A percentile compares a stretch with the other conserved stretches of the same genome.
These are phyloP conservation scores for Byasa hedistus DNA, from an alignment of 2,888 invertebrate genomes.

Conservation along the genomic window DNA sequence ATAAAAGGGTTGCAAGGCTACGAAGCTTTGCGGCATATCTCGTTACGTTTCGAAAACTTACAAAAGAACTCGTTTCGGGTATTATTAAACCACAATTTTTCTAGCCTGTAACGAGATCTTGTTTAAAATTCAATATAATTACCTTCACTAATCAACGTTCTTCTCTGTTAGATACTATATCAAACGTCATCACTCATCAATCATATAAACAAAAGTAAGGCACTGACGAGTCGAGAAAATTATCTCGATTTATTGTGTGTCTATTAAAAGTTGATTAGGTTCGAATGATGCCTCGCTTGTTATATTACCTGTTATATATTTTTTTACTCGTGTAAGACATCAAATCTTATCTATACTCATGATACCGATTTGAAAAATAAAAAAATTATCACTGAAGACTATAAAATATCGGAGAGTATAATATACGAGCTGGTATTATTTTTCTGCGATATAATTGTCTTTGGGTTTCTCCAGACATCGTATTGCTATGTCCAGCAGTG, in stretches of 20 bases:
- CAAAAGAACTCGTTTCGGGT: not conserved
- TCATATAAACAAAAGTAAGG: slow-evolving; percentile 14
- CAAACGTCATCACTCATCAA: slow-evolving; percentile 5
- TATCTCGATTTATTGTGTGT: not conserved
- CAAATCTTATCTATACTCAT: not conserved
- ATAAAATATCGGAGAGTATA: too few species aligned
- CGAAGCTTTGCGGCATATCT: not conserved
- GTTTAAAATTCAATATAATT: too few species aligned
- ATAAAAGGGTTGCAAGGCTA: slow-evolving; percentile 13
- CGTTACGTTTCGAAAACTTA: not conserved
- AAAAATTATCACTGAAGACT: not conserved
- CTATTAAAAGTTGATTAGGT: slow-evolving; percentile 12
- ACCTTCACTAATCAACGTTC: not conserved
- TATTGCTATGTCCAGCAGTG: too few species aligned
- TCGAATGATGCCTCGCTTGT: slow-evolving; percentile 1
- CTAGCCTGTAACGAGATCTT: not conserved
- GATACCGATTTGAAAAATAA: not conserved
- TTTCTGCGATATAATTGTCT: too few species aligned
- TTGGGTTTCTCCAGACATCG: too few species aligned
- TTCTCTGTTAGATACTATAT: not conserved
- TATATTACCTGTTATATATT: not conserved
- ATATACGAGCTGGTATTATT: too few species aligned
- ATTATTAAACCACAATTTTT: not conserved
- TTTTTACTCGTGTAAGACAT: too few species aligned
- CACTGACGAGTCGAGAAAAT: slow-evolving; percentile 1